Evolutionary conservation across 2,888 invertebrate species (phyloP).

Genomic region (Apamea monoglypha): DNA sequence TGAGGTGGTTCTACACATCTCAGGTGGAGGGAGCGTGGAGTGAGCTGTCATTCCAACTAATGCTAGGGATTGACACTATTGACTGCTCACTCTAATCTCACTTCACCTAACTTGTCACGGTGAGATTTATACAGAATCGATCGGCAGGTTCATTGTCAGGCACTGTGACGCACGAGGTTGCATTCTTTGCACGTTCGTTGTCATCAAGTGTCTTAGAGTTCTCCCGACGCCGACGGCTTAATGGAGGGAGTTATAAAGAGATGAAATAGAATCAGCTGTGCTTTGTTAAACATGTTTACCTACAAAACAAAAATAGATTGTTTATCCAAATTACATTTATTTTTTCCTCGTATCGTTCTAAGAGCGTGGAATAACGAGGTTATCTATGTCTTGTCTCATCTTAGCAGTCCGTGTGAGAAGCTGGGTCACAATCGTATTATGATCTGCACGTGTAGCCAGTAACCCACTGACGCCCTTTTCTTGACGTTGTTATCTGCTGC

Average conservation of each 20-base stretch:
- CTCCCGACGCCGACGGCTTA: slow-evolving; percentile 14
- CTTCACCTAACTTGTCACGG: too few relatives aligned
- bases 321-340: background rate
- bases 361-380: background rate
- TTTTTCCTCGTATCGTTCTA: background rate
- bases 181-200: slow-evolving; percentile 57
- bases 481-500: background rate
- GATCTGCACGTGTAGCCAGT: slow-evolving; percentile 6
- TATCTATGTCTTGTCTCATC: background rate
- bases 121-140: too few relatives aligned
- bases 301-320: slow-evolving; percentile 3
- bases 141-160: slow-evolving; percentile 44
- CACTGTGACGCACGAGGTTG: slow-evolving; percentile 51
- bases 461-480: background rate
- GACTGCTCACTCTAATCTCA: too few relatives aligned
- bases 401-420: slow-evolving; percentile 11
- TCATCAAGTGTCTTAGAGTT: slow-evolving; percentile 23
- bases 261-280: background rate
- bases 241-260: slow-evolving; percentile 26
- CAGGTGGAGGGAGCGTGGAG: too few relatives aligned
- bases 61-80: too few relatives aligned
- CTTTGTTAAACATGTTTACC: background rate
- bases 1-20: too few relatives aligned
- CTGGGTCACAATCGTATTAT: slow-evolving; percentile 15
- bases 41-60: too few relatives aligned